phyloP scores from a whole-genome alignment of 2,797 vertebrate species.

The Rhodeus uyekii region DNA sequence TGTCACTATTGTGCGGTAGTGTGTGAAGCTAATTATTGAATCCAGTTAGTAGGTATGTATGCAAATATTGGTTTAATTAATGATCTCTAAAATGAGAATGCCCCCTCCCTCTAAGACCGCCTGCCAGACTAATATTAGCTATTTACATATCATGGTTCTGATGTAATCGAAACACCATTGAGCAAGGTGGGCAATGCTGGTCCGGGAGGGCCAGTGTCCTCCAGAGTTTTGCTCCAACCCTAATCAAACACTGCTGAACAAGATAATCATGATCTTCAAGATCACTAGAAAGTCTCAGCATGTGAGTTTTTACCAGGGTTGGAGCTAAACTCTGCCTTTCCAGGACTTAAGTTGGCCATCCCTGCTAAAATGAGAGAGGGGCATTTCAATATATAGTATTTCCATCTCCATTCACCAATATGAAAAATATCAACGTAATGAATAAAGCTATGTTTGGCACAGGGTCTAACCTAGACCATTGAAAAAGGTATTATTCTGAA shows the following conservation, averaged over 20 bases:
- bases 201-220: background rate
- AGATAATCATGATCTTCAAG: background rate
- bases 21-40: background rate
- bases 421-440: too few relatives aligned
- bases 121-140: background rate
- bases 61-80: background rate
- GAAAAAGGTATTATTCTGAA: background rate
- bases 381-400: background rate
- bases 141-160: background rate
- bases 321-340: background rate
- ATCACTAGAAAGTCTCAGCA: background rate
- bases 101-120: background rate
- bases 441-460: background rate
- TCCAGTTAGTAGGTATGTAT: background rate
- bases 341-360: background rate
- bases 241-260: background rate
- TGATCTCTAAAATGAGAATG: background rate
- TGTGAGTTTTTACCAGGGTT: background rate
- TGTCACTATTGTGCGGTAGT: background rate
- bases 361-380: background rate
- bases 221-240: background rate
- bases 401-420: background rate
- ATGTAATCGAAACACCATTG: background rate
- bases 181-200: too few relatives aligned
- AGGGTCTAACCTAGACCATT: background rate